Evolutionary conservation across 2,113 vertebrate genomes (phyloP), one percentile per base, ranked within the genome.

Genomic region (Gopherus evgoodei): DNA sequence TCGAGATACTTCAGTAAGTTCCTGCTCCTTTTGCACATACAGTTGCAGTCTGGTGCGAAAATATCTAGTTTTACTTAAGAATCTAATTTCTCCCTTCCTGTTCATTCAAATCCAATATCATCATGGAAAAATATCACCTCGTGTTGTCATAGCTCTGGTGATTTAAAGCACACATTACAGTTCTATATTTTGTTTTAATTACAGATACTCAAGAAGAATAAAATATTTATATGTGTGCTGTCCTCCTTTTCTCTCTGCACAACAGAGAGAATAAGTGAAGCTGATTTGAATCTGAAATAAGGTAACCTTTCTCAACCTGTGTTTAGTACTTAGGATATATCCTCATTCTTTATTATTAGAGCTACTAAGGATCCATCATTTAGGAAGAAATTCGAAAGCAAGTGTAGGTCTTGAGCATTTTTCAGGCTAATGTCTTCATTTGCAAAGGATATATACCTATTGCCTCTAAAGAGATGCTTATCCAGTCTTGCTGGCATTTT

Each of bases 201-300:
- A 44, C 44, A 81, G 35, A 16, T 93, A 29, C 8, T 83, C 2
- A 0, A 1, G 56, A 91, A 75, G 25, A 89, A 94, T 93, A 52
- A 91, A 97, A 86, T 91, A 87, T 94, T 94, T 88, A 93, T 84
- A 52, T 8, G n/a, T 78, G 29, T 12, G 11, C 54, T 88, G 38
- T 4, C 38, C 6, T 84, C 82, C 47, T 91, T 92, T 84, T 21
- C 24, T 65, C 53, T 95, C 54, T 93, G 86, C 13, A 84, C 44
- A 72, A 49, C n/a, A 82, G 2, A 82, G 35, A 42, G 35, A 93
- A 29, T 31, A 54, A 2, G 3, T 5, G 38, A 57, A 84, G 24
- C 29, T 84, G 79, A 87, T 84, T 53, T 76, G 42, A 86, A 35
- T 65, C 27, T 88, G 31, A 35, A 57, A 44, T 9, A 82, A 79